These are phyloP conservation scores for Barbus barbus DNA, from an alignment of 2,113 vertebrate species.

Conservation along the genomic window DNA sequence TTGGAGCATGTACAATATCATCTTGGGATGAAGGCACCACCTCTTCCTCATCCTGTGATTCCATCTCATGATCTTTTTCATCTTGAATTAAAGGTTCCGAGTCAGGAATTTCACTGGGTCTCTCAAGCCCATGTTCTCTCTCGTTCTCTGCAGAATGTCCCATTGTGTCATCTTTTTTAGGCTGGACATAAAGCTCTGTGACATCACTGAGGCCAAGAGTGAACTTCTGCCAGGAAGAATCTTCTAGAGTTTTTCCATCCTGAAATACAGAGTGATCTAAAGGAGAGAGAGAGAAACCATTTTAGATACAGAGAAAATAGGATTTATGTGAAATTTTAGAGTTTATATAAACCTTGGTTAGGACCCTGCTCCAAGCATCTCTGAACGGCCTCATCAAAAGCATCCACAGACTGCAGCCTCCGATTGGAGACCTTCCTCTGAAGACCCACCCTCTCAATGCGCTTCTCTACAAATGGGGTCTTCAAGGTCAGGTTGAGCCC, in stretches of 20 bases:
- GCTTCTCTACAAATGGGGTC: conserved; percentile 42
- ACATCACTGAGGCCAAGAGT: conserved; percentile 64
- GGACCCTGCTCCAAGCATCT: conserved; percentile 55
- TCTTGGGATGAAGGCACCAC: conserved; percentile 28
- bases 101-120: conserved; percentile 28
- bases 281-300: not conserved
- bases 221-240: conserved; percentile 61
- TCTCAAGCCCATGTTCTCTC: not conserved
- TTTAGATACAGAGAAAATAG: not conserved
- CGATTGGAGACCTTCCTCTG: conserved; percentile 49
- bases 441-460: conserved; percentile 41
- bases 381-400: conserved; percentile 69
- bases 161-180: conserved; percentile 54
- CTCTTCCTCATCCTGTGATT: conserved; percentile 15
- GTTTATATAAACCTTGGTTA: conserved; percentile 47
- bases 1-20: conserved; percentile 13
- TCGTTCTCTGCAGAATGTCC: not conserved
- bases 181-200: conserved; percentile 61
- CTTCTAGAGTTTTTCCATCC: conserved; percentile 27
- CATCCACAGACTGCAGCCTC: conserved; percentile 61
- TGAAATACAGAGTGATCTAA: conserved; percentile 48
- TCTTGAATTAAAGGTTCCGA: conserved; percentile 13
- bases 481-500: conserved; percentile 49
- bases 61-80: not conserved
- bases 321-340: not conserved